phyloP scores from a whole-genome alignment of 1,140 invertebrate species.

The Caenorhabditis briggsae region DNA sequence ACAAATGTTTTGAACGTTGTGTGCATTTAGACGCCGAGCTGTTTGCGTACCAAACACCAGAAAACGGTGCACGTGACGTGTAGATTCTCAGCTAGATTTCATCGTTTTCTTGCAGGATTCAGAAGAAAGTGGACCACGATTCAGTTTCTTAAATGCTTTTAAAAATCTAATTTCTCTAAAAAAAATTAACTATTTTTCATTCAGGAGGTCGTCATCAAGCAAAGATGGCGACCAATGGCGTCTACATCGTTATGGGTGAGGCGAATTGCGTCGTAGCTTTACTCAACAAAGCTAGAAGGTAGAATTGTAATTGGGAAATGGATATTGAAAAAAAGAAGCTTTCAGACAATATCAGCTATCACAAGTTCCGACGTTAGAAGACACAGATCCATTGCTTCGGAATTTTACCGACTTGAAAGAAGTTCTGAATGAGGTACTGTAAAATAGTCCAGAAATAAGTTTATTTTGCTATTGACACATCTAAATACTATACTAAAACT shows the following conservation, averaged over 20 bases:
- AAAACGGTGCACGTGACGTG: constrained; percentile 48
- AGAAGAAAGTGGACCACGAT: neutral
- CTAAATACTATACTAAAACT: too few relatives aligned
- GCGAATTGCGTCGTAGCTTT: constrained; percentile 66
- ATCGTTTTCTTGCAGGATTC: neutral
- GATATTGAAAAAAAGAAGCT: neutral
- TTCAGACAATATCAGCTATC: constrained; percentile 60
- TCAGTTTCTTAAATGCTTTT: neutral
- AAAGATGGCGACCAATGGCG: constrained; percentile 68
- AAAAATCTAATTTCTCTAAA: neutral
- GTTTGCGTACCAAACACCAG: constrained; percentile 32
- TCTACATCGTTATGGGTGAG: constrained; percentile 69
- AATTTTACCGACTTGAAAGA: constrained; percentile 68
- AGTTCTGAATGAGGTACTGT: constrained; percentile 64
- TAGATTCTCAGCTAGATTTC: constrained; percentile 1
- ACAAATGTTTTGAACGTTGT: neutral
- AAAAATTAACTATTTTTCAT: neutral
- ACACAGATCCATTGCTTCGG: constrained; percentile 66
- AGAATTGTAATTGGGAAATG: neutral
- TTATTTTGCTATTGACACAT: too few relatives aligned
- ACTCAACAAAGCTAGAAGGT: constrained; percentile 65
- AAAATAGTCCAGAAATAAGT: neutral
- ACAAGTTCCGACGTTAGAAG: constrained; percentile 58
- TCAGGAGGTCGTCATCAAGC: neutral
- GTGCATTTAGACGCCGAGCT: neutral